Base-by-base conservation (phyloP, 2,113 vertebrate genomes). In the Bagarius yarrelli region DNA sequence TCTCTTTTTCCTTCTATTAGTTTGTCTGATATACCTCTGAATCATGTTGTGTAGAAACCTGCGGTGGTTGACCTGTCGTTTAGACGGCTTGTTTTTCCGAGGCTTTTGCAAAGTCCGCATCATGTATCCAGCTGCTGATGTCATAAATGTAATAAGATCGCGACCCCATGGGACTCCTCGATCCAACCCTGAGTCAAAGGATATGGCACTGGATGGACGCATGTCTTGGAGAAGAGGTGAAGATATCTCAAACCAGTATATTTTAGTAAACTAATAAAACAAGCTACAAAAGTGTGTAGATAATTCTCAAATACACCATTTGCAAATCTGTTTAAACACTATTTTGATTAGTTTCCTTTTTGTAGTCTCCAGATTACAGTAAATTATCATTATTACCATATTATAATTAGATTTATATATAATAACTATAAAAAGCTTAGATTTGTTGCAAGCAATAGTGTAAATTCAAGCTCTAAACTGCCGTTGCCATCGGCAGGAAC, bases 1-100 rank as follows among this genome's bases (percentile, higher is more conserved):
- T 15, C 11, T 59, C 15, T 34, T 11, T 71, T 3, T 13, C 25
- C 18, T 55, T 53, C 14, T 61, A 8, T 8, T 9, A n/a, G 3
- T 77, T 34, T 56, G 36, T 34, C 16, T 56, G 19, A 55, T 50
- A 9, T 71, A 94, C 94, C 93, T 93, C 87, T 94, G 93, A 44
- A 95, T 95, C 91, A 95, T 94, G 90, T 95, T 95, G 87, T 95
- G 93, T 9, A 95, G 91, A 84, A 95, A 95, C 76, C 94, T 90
- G 0, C 94, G 93, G 76, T 95, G 94, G 88, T 95, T 95, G 78
- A 95, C 94, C 85, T 93, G 93, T 1, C 94, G 88, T 81, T 94
- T 95, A 71, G 93, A 93, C 0, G 93, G 93, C 0, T 92, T 89
- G 78, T 87, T 94, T 85, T 93, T 93, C 2, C 90, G 87, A 0